Evolutionary conservation across 2,888 invertebrate species (phyloP), one percentile per base, ranked within the genome.

Genomic region (Drepana falcataria): DNA sequence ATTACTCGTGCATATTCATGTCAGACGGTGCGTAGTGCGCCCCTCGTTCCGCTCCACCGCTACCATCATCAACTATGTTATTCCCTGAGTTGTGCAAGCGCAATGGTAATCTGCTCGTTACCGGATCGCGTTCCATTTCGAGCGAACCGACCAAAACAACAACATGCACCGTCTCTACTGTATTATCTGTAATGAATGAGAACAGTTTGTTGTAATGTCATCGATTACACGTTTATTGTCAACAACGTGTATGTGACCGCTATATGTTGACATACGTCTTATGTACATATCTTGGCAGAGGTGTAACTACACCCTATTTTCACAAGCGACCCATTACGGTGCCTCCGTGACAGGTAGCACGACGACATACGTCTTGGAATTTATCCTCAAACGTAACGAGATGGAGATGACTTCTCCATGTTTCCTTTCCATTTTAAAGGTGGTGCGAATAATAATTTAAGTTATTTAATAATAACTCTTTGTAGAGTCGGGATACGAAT

Each of bases 161-260:
- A 79, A 74, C 70, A 71, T 63, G 68, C 60, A 71, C 67, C 56
- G 64, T 3, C 37, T 4, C 64, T 64, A 60, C 58, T 64, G 57
- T 65, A 68, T 65, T 77, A 77, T 77, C 71, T 70, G 65, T 60
- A 67, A 63, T 79, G 75, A 82, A 81, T 79, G 80, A 64, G 71
- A 59, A 63, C 59, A 63, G 66, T 65, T 65, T 60, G 60, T 58
- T 61, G 61, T 65, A 68, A 64, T 70, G 65, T 66, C 65, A 70
- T 68, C 65, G 67, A 70, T 68, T 69, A 72, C 66, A 66, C 64
- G 66, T 64, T 70, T 68, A 70, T 73, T 71, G 73, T 72, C 70
- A 72, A 69, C 68, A 66, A 5, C 21, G 21, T 21, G 21, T 21
- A 21, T 21, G 21, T 21, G 21, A 21, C 0, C 21, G 21, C 21